Evolutionary conservation across 1,140 invertebrate genomes (phyloP), one percentile per base, ranked within the genome.

Genomic region (Philotrypesis tridentata): DNA sequence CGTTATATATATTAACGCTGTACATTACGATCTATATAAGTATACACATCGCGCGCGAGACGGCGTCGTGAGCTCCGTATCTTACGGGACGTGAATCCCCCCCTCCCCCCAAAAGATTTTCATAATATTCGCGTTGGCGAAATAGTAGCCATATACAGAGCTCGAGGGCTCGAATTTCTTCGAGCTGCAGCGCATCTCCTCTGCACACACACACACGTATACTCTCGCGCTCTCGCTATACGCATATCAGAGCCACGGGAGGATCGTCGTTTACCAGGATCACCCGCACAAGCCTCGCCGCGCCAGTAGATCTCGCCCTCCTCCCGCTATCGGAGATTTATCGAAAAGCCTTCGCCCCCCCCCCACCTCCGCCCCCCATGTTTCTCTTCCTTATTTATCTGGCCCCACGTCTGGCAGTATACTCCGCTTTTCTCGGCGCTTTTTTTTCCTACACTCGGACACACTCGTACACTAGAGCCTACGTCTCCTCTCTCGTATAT

Each of bases 251-350:
- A 85, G 82, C 82, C 74, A 82, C 71, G 43, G 77, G 84, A 84
- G 77, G 75, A 84, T 85, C 72, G 80, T 76, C 80, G 78, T 85
- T 85, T n/a, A n/a, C 83, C 65, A 75, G 73, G 80, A 83, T 83
- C 83, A 85, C 80, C 80, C 83, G 40, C n/a, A 21, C 14, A 60
- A 2, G 14, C 55, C 5, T n/a, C 21, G n/a, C 55, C 21, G 61
- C 83, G 84, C 84, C 83, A 48, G 61, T 48, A 17, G 12, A 14
- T n/a, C 81, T 82, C 77, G 76, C 78, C 79, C 65, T 71, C 75
- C 76, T 82, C 83, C 74, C 77, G 80, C 83, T 87, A 86, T 87
- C 85, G 83, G 79, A 86, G 85, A 87, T 88, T 86, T 87, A 87
- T 87, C 84, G 87, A 40, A 79, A 87, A 86, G 81, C 82, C 85